Conservation (phyloP, 1,140 invertebrate species). For the Achatina immaculata region DNA sequence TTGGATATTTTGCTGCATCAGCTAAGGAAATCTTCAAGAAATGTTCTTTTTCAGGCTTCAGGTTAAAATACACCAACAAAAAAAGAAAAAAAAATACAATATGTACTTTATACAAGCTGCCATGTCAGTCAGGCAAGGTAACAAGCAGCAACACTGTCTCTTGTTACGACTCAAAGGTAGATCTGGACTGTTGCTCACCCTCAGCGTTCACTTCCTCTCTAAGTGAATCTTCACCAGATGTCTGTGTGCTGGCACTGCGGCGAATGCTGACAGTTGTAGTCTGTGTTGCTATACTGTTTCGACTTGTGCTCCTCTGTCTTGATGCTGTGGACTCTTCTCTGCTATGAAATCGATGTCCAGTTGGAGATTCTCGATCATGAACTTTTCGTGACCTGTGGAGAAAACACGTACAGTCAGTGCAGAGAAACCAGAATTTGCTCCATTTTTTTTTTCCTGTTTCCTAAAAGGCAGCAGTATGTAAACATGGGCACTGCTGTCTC, state of each 20-base stretch:
- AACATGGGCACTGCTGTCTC: too few relatives aligned
- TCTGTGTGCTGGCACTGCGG: slow-evolving; percentile 53
- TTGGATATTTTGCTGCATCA: too few relatives aligned
- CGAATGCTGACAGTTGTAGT: slow-evolving; percentile 47
- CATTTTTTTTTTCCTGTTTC: too few relatives aligned
- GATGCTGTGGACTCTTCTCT: slow-evolving; percentile 22
- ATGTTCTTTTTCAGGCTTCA: too few relatives aligned
- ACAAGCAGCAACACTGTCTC: neutral
- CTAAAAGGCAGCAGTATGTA: too few relatives aligned
- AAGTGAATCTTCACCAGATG: neutral
- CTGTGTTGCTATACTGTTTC: slow-evolving; percentile 50
- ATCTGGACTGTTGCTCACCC: neutral
- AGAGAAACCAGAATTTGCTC: too few relatives aligned
- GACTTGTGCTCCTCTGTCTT: slow-evolving; percentile 1
- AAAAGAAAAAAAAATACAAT: too few relatives aligned
- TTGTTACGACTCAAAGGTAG: neutral
- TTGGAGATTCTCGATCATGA: slow-evolving; percentile 22
- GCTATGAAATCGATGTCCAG: too few relatives aligned
- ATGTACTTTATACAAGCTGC: too few relatives aligned
- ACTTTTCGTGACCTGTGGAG: neutral
- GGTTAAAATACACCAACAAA: too few relatives aligned
- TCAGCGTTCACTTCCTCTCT: neutral
- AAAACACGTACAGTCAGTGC: neutral
- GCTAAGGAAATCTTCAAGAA: too few relatives aligned
- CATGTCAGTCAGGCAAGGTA: neutral